These are phyloP conservation scores for Lasioglossum zephyrum DNA, from an alignment of 2,888 invertebrate species.

Conservation along the genomic window DNA sequence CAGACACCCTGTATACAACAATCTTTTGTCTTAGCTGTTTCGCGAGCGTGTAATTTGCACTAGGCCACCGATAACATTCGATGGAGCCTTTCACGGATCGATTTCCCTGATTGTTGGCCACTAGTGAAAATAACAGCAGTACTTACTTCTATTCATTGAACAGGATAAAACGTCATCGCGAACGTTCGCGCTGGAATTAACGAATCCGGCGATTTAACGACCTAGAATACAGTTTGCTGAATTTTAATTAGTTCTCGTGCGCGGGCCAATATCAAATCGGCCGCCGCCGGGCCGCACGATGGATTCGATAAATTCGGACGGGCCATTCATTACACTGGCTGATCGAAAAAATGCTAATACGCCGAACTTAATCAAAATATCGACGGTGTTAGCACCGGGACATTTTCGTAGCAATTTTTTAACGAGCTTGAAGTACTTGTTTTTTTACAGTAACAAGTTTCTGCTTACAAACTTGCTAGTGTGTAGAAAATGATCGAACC, in stretches of 20 bases:
- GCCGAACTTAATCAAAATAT: background rate
- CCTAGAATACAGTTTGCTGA: constrained; percentile 11
- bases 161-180: background rate
- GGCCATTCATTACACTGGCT: constrained; percentile 6
- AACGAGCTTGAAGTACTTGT: background rate
- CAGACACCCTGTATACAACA: no score
- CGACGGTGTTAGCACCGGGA: background rate
- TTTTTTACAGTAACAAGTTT: background rate
- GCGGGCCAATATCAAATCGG: constrained; percentile 5
- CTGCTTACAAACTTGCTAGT: no score
- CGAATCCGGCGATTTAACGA: constrained; percentile 7
- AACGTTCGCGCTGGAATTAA: background rate
- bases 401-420: background rate
- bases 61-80: background rate
- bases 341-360: constrained; percentile 12
- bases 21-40: background rate
- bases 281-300: background rate
- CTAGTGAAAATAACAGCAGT: background rate
- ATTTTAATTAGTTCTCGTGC: constrained; percentile 8
- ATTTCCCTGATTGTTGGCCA: background rate
- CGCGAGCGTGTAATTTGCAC: background rate
- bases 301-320: constrained; percentile 11
- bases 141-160: background rate
- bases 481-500: no score
- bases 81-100: background rate